Evolutionary conservation across 2,113 vertebrate genomes (phyloP).

Genomic region (Epinephelus cyanopodus): DNA sequence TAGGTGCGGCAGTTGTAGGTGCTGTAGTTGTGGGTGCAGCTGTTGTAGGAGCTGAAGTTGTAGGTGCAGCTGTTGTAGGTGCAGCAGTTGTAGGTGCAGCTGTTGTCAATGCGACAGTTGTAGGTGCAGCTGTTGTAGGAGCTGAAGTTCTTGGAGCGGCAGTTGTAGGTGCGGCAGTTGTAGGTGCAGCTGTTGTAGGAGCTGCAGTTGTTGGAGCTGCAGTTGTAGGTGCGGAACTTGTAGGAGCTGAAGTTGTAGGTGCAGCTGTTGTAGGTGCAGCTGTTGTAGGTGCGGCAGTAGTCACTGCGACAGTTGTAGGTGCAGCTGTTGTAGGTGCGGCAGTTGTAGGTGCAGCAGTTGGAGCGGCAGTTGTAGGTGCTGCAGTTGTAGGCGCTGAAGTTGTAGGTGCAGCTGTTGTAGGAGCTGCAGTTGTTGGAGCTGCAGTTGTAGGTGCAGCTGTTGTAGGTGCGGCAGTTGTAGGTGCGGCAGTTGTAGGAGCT

Average conservation of each 20-base stretch:
- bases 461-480: not conserved
- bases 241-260: not conserved
- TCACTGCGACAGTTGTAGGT: not conserved
- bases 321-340: not conserved
- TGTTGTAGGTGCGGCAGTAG: not conserved
- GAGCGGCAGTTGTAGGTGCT: too few species aligned
- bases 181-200: not conserved
- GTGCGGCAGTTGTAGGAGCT: not conserved
- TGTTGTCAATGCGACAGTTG: not conserved
- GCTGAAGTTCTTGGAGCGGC: not conserved
- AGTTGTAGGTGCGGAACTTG: not conserved
- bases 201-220: not conserved
- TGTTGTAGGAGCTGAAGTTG: not conserved
- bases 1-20: not conserved
- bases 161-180: not conserved
- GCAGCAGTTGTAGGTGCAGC: not conserved
- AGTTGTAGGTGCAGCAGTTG: not conserved
- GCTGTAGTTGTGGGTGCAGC: not conserved
- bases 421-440: not conserved
- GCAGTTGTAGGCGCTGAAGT: too few species aligned
- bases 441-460: not conserved
- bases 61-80: not conserved
- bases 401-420: slow-evolving; percentile 4
- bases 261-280: not conserved
- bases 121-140: not conserved